A percentile compares a stretch with the other conserved stretches of the same genome.
Conservation (phyloP, 2,113 vertebrate species). For the Archocentrus centrarchus region DNA sequence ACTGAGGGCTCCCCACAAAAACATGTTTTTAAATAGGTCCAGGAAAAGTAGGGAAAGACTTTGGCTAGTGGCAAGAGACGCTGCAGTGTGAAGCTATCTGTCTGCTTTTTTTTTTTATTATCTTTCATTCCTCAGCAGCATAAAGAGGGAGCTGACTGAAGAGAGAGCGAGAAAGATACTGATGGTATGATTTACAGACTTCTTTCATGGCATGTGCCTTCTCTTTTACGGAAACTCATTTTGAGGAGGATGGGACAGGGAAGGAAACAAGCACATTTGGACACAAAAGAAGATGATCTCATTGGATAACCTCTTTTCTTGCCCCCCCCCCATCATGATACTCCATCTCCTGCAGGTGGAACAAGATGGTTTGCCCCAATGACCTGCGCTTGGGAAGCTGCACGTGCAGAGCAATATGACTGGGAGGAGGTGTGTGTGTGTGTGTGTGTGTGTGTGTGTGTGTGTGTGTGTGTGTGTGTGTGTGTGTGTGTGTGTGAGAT, state of each 20-base stretch:
- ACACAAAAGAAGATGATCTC: constrained; percentile 71
- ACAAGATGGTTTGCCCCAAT: constrained; percentile 45
- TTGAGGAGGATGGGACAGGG: background rate
- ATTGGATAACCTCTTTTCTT: constrained; percentile 54
- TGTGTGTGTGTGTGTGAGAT: too few relatives aligned
- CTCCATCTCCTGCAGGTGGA: constrained; percentile 52
- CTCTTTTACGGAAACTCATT: constrained; percentile 28
- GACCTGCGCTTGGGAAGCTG: constrained; percentile 61
- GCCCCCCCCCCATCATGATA: background rate
- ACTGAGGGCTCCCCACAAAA: constrained; percentile 32
- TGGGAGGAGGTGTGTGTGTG: constrained; percentile 7
- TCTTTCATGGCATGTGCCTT: constrained; percentile 35
- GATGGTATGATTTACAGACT: background rate
- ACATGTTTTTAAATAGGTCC: constrained; percentile 52
- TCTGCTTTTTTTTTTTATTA: background rate
- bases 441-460: background rate
- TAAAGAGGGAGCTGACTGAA: background rate
- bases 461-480: background rate
- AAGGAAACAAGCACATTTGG: constrained; percentile 52
- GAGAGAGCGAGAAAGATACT: background rate
- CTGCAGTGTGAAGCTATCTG: background rate
- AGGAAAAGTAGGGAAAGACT: constrained; percentile 1
- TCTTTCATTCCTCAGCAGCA: background rate
- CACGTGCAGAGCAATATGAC: constrained; percentile 44
- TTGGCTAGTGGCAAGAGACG: background rate